Base-by-base conservation (phyloP, 1,140 invertebrate species). In the Anoplolepis gracilipes region DNA sequence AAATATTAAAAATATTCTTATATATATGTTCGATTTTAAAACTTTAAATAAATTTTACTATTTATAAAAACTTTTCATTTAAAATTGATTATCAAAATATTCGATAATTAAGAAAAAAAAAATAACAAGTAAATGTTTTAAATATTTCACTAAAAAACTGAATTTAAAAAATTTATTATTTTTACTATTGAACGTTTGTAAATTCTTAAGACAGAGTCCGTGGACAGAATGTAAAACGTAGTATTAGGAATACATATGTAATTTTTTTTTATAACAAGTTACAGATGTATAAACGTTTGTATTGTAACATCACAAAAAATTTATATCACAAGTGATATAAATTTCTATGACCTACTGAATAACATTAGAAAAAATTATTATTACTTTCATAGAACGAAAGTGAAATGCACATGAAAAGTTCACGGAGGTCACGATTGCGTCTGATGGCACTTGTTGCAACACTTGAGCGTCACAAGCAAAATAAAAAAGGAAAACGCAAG, bases 91-190 rank as follows among this genome's bases (percentile, higher is more conserved):
- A n/a, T n/a, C n/a, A n/a, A n/a, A n/a, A n/a, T n/a, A n/a, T n/a
- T n/a, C n/a, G 70, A 36, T 5, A 55, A 57, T 36, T 55, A 59
- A 59, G 16, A 33, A 57, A 39, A 36, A n/a, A 57, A 6, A 36
- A 39, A 7, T 8, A 28, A 42, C 39, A 42, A 75, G 16, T 16
- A 61, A 46, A 22, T 42, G 1, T 64, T 10, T 46, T 42, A 33
- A 16, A 46, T 16, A 30, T 62, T 28, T 11, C 10, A 25, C 2
- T 42, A 30, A 62, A 33, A 76, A 16, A 61, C n/a, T n/a, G 42
- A 61, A 75, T 7, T 61, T 76, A 61, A 78, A 53, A 49, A 49
- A 42, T 59, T 33, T 30, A 64, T 33, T 30, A 64, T 65, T 65
- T 4, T 10, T 39, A 16, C 1, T 36, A 36, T 57, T 16, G 7